A percentile compares a stretch with the other conserved stretches of the same genome.
phyloP scores from a whole-genome alignment of 1,140 invertebrate genomes.

The Ceratitis capitata region DNA sequence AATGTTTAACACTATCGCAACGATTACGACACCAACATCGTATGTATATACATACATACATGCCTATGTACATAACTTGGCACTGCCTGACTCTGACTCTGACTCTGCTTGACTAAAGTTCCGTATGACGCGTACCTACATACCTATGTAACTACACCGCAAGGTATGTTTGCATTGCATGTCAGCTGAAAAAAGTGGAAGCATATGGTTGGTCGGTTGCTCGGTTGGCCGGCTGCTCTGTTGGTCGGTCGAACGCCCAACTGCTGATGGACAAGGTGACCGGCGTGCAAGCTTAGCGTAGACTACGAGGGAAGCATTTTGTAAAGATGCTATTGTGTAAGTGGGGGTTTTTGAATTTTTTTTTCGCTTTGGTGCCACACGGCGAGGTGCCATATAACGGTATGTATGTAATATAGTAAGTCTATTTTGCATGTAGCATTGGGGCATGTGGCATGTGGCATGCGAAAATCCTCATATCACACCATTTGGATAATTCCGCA shows the following conservation, averaged over 20 bases:
- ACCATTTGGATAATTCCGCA: background rate
- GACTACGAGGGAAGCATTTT: background rate
- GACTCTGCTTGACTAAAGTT: background rate
- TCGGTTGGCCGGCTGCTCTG: too few relatives aligned
- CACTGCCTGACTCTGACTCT: background rate
- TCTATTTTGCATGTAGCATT: background rate
- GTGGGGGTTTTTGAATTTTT: too few relatives aligned
- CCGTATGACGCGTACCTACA: background rate
- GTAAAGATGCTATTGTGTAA: conserved; percentile 16
- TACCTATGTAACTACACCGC: background rate
- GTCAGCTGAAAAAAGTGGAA: background rate
- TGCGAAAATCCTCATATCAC: conserved; percentile 29
- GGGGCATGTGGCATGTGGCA: conserved; percentile 3
- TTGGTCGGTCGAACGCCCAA: too few relatives aligned
- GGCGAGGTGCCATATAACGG: background rate
- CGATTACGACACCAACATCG: conserved; percentile 12
- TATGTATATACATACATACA: background rate
- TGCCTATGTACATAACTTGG: background rate
- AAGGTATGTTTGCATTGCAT: background rate
- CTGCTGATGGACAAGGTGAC: background rate
- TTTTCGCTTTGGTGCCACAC: background rate
- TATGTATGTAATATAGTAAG: background rate
- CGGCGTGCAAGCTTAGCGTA: background rate
- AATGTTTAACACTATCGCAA: conserved; percentile 26
- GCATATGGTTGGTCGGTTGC: background rate